These are phyloP conservation scores for Paelopatides confundens DNA, from an alignment of 53 echinoderm and acorn worm species.

Conservation along the genomic window DNA sequence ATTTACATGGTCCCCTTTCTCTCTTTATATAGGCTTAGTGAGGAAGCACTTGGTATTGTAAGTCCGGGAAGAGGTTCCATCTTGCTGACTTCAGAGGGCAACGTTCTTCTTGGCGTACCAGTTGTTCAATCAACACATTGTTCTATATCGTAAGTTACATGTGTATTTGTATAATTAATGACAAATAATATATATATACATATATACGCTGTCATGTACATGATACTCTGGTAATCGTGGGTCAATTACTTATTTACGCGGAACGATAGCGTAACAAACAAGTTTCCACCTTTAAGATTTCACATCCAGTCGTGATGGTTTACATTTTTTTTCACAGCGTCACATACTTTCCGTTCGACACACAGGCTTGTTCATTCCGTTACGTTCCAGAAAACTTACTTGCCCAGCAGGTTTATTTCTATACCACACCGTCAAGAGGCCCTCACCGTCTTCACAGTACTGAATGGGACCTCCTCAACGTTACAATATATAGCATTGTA, in stretches of 20 bases:
- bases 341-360: slow-evolving; percentile 2
- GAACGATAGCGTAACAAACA: too few relatives aligned
- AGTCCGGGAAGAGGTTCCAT: neutral
- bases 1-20: neutral
- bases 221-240: too few relatives aligned
- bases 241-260: too few relatives aligned
- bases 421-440: too few relatives aligned
- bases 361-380: neutral
- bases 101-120: neutral
- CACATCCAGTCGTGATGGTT: neutral
- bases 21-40: neutral
- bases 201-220: too few relatives aligned
- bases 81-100: neutral
- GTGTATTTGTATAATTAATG: too few relatives aligned
- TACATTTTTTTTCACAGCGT: neutral
- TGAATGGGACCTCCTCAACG: slow-evolving; percentile 3
- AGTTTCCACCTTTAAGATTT: too few relatives aligned
- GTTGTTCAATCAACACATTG: slow-evolving; percentile 11
- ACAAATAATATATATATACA: too few relatives aligned
- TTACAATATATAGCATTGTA: neutral
- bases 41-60: neutral
- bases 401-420: neutral
- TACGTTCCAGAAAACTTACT: neutral
- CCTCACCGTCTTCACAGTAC: neutral
- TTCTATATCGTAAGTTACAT: neutral